Base-by-base conservation (phyloP, 2,113 vertebrate genomes). In the Anhinga anhinga region DNA sequence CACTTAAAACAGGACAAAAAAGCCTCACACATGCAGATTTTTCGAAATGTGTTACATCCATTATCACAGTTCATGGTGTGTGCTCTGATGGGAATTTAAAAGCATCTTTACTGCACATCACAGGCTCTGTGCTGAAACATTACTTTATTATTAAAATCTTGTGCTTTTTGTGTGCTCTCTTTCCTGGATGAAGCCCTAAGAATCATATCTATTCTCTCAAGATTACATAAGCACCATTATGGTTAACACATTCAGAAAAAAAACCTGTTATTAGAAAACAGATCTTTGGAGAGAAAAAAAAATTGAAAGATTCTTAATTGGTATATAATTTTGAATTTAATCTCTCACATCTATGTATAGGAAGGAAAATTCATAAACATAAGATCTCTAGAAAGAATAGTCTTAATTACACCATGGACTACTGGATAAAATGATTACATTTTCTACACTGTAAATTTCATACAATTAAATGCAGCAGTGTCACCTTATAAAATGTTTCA, bases 1-100 rank as follows among this genome's bases (percentile, higher is more conserved):
- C 95, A 96, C 95, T 98, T 98, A 97, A 97, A 98, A 97, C 81
- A 82, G 93, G 93, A 95, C 85, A 78, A 95, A 98, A 98, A 98
- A 97, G 90, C 76, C 96, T 98, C 97, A 78, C 93, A 97, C 96
- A 98, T 95, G 98, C 98, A 98, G 97, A 98, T 98, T 98, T 98
- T 97, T 97, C 65, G 96, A 97, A 98, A 98, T 96, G 97, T 91
- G 97, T 96, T 97, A 93, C 92, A 97, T 97, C 97, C 97, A 98
- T 98, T 98, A 98, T 90, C 97, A 97, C 95, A 98, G 97, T 98
- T 98, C 98, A 98, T 97, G 98, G 97, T 95, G 96, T 98, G 96
- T 98, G 98, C 97, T 96, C 98, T 98, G 98, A 98, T 98, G 97
- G 97, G 98, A 95, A 98, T 98, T 98, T 98, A 98, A 98, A 98